Evolutionary conservation across 1,140 invertebrate species (phyloP), one percentile per base, ranked within the genome.

Genomic region (Nebria ingens): DNA sequence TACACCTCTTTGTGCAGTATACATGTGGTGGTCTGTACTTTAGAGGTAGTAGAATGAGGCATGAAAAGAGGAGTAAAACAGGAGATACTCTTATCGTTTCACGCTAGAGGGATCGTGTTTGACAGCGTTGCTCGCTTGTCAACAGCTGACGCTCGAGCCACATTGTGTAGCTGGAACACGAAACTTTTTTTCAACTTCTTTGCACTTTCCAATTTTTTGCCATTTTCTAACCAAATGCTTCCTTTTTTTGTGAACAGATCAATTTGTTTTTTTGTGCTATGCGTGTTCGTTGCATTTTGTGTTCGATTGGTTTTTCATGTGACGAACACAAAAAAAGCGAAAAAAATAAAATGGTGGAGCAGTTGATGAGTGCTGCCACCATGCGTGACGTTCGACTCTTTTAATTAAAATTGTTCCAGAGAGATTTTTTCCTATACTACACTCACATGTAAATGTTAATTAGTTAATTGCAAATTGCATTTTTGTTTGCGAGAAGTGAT

Each of bases 201-300:
- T 45, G 40, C 15, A 11, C 3, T 17, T 45, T 45, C 17, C 40
- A 11, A 6, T 34, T 34, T 34, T 34, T 34, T 34, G 25, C n/a
- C 25, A 34, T 34, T 34, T 34, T n/a, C 25, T 34, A 34, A n/a
- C n/a, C n/a, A n/a, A n/a, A n/a, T n/a, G 25, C 25, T 34, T n/a
- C n/a, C 40, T 45, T 11, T 6, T 45, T 45, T 45, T 17, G 3
- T 6, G 9, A 11, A 45, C 40, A 45, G 40, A 45, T 45, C 40
- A 45, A 45, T 45, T 45, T 45, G 17, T 45, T 45, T 45, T 45
- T 45, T 45, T 45, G 9, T 45, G 40, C 40, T n/a, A n/a, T n/a
- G n/a, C n/a, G n/a, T n/a, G 17, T 45, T 45, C 40, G 17, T 12
- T 45, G 40, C 40, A 45, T 45, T 45, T 17, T 3, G 40, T 17